These are phyloP conservation scores for Subacronicta megacephala DNA, from an alignment of 2,888 invertebrate species.

Conservation along the genomic window DNA sequence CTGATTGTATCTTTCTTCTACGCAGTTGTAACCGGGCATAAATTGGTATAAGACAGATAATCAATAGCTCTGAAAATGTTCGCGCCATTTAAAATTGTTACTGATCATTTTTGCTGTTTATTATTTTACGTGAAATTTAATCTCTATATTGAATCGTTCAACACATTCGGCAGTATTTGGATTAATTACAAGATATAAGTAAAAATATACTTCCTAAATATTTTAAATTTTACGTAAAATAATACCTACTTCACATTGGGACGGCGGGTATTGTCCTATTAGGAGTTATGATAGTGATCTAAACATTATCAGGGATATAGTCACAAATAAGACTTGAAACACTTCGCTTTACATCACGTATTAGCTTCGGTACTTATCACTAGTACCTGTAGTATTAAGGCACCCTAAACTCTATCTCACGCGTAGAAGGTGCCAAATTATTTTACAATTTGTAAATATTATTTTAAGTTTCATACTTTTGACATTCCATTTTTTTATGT, in stretches of 20 bases:
- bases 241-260: too few relatives aligned
- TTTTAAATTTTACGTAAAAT: too few relatives aligned
- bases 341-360: constrained; percentile 57
- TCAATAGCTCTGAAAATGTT: background rate
- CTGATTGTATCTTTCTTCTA: background rate
- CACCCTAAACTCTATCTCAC: constrained; percentile 56
- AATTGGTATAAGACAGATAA: constrained; percentile 1
- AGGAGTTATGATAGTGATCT: constrained; percentile 36
- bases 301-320: constrained; percentile 53
- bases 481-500: constrained; percentile 59
- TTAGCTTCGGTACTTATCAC: constrained; percentile 52
- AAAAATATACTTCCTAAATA: too few relatives aligned
- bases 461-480: constrained; percentile 48
- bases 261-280: too few relatives aligned
- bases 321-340: constrained; percentile 60
- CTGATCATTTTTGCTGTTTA: too few relatives aligned
- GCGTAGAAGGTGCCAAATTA: constrained; percentile 62
- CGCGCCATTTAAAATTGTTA: too few relatives aligned
- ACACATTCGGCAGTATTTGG: too few relatives aligned
- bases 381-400: constrained; percentile 56
- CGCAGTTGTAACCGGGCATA: constrained; percentile 15
- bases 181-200: too few relatives aligned
- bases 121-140: too few relatives aligned
- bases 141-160: too few relatives aligned
- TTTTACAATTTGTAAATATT: constrained; percentile 62